Evolutionary conservation across 1,140 invertebrate species (phyloP).

Genomic region (Homalodisca vitripennis): DNA sequence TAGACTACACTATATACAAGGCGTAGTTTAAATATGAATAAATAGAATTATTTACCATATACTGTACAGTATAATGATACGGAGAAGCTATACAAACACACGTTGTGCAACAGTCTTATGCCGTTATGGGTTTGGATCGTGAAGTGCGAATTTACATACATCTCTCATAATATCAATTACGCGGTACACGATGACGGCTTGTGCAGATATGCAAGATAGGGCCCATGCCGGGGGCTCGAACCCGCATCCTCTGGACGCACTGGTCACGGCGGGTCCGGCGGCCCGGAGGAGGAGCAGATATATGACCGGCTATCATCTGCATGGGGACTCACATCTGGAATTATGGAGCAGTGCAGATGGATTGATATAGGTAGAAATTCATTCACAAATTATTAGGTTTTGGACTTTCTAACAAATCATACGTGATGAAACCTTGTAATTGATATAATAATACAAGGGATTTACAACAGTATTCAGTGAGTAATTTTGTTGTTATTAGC

Average conservation of each 20-base stretch:
- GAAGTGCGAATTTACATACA: conserved; percentile 18
- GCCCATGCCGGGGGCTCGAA: neutral
- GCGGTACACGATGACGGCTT: neutral
- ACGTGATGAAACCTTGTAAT: neutral
- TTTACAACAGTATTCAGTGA: neutral
- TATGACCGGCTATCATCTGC: neutral
- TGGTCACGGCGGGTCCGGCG: neutral
- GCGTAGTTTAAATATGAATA: no score
- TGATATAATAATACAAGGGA: neutral
- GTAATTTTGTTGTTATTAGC: neutral
- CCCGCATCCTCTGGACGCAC: neutral
- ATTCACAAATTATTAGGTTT: neutral
- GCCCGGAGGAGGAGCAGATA: neutral
- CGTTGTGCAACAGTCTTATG: no score
- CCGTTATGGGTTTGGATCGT: no score
- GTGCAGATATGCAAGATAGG: conserved; percentile 12
- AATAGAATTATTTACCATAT: no score
- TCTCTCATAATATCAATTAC: conserved; percentile 26
- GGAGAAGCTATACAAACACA: no score
- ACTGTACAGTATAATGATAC: no score
- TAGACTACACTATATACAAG: no score
- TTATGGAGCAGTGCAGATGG: neutral
- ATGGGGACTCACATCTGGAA: neutral
- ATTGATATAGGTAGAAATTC: neutral
- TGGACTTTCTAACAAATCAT: neutral